Evolutionary conservation across 2,113 vertebrate genomes (phyloP), one percentile per base, ranked within the genome.

Genomic region (Zosterops lateralis): DNA sequence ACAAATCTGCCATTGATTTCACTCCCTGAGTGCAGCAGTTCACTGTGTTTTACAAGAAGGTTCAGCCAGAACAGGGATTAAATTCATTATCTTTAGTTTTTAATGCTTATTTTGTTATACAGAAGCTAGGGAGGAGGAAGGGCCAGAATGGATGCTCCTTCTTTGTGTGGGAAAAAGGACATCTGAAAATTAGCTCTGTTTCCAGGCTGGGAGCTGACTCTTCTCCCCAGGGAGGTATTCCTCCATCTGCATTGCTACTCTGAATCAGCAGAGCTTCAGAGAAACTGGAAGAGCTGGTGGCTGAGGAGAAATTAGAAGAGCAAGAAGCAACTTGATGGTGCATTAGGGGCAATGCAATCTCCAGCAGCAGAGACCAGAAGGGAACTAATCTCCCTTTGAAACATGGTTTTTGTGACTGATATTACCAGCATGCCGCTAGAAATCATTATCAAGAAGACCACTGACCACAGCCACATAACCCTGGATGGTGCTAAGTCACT

Each of bases 181-280:
- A 72, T 68, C 75, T 88, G 92, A 93, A 90, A 86, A 86, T 66
- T 16, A 80, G 28, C 92, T 92, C 53, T 85, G 28, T 83, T 94
- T 83, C 54, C 50, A 73, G 72, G 44, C 54, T 38, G 45, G 28
- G 64, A 92, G 31, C 42, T 45, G 50, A 20, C 58, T 66, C 10
- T 65, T 68, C 28, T 90, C 92, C 31, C 62, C 19, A 53, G 42
- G 62, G 85, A 92, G 14, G 3, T 26, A 14, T 51, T 83, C 21
- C 17, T 85, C 36, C 58, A 29, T 79, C 64, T 90, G 86, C 36
- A 17, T 54, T 68, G 42, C 28, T 88, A 14, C 36, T 93, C 53
- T 0, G 3, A 72, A 79, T 48, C 31, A 68, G 40, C 73, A 92
- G 62, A 71, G 48, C 31, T 90, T 86, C 48, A 48, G 53, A 78